Evolutionary conservation across 2,113 vertebrate genomes (phyloP).

Genomic region (Pavo muticus): DNA sequence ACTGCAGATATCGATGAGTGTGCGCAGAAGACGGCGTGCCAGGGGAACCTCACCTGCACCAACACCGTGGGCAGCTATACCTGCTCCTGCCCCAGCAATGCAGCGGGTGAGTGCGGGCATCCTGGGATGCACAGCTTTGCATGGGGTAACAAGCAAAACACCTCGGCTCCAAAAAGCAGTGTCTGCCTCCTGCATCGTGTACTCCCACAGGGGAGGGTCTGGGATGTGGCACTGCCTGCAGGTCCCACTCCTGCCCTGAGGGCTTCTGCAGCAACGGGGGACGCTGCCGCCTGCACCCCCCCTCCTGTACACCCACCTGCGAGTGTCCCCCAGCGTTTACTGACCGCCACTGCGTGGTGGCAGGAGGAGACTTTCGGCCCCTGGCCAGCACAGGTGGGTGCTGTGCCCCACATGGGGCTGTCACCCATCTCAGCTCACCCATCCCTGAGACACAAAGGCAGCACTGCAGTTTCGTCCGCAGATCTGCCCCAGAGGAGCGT

Average conservation of each 20-base stretch:
- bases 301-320: background rate
- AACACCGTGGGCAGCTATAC: conserved; percentile 24
- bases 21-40: rapidly evolving
- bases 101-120: background rate
- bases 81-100: background rate
- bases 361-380: conserved; percentile 4
- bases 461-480: rapidly evolving
- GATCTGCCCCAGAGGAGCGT: conserved; percentile 36
- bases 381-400: conserved; percentile 9
- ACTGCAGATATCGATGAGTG: conserved; percentile 16
- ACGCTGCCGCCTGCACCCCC: background rate
- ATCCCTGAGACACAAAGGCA: background rate
- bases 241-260: background rate
- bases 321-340: conserved; percentile 9
- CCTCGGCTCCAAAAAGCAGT: background rate
- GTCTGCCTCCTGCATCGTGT: background rate
- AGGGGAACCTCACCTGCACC: background rate
- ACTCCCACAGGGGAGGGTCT: background rate
- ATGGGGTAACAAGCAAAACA: background rate
- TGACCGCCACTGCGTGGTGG: conserved; percentile 29
- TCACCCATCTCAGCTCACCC: rapidly evolving
- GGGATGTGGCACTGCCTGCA: background rate
- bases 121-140: background rate
- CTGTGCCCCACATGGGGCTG: rapidly evolving
- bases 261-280: conserved; percentile 49